These are phyloP conservation scores for Tridacna gigas DNA, from an alignment of 2,888 invertebrate species.

Conservation along the genomic window DNA sequence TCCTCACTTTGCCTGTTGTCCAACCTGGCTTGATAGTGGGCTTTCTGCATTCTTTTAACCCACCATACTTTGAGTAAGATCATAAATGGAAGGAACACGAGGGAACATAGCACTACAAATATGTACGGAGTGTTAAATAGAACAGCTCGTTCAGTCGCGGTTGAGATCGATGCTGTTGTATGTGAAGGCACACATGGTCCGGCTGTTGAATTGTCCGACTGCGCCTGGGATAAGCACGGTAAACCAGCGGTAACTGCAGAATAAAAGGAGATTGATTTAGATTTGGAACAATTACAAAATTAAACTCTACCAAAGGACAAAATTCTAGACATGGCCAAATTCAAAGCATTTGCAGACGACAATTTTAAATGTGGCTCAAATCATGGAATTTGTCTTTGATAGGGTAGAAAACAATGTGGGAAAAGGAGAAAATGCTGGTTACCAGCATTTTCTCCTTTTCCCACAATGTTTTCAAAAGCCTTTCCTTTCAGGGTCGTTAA, in stretches of 20 bases:
- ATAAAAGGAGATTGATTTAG: too few species aligned
- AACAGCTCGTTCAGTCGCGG: not conserved
- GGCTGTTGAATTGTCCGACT: not conserved
- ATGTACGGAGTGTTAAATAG: constrained; percentile 11
- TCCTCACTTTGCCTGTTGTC: not conserved
- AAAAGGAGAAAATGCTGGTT: too few species aligned
- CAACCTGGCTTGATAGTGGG: not conserved
- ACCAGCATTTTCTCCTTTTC: too few species aligned
- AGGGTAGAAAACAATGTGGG: too few species aligned
- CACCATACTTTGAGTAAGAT: constrained; percentile 12
- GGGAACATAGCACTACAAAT: constrained; percentile 2
- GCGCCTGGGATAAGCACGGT: not conserved
- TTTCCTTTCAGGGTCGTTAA: too few species aligned
- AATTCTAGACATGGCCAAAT: too few species aligned
- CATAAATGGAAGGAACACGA: not conserved
- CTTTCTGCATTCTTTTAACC: constrained; percentile 3
- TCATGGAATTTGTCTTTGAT: too few species aligned
- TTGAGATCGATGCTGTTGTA: not conserved
- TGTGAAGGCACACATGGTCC: not conserved
- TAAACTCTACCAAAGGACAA: too few species aligned
- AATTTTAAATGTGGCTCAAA: too few species aligned
- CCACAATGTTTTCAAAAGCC: too few species aligned
- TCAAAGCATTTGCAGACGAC: too few species aligned
- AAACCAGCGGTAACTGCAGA: not conserved
- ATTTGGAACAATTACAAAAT: too few species aligned